Percentiles rank a stretch among this genome's conserved stretches.
Conservation (phyloP, 2,888 invertebrate species). For the Callyntrura sp. region DNA sequence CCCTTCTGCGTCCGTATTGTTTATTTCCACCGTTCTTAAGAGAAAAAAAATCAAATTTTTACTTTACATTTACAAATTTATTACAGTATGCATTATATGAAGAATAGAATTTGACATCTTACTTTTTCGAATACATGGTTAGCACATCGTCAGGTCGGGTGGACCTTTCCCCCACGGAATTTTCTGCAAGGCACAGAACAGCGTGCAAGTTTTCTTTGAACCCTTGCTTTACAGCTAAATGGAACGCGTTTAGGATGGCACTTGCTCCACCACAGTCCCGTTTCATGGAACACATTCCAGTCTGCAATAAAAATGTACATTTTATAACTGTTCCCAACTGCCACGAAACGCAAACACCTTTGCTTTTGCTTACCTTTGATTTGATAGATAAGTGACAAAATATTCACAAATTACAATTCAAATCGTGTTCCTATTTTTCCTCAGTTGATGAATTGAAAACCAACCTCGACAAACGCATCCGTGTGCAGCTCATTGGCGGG, state of each 20-base stretch:
- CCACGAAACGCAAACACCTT: too few relatives aligned
- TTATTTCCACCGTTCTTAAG: constrained; percentile 96
- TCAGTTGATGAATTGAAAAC: too few relatives aligned
- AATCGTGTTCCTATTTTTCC: too few relatives aligned
- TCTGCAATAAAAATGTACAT: too few relatives aligned
- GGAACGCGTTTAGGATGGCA: constrained; percentile 94
- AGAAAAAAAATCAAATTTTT: too few relatives aligned
- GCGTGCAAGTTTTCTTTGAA: constrained; percentile 94
- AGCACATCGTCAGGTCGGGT: constrained; percentile 96
- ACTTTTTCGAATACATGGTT: constrained; percentile 93
- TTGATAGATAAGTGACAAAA: too few relatives aligned
- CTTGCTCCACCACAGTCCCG: constrained; percentile 98
- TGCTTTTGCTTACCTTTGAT: constrained; percentile 90
- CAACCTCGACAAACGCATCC: constrained; percentile 91
- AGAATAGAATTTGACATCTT: constrained; percentile 62
- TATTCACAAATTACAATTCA: constrained; percentile 59
- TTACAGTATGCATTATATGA: too few relatives aligned
- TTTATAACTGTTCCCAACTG: too few relatives aligned
- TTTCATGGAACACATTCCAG: constrained; percentile 96
- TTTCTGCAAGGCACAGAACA: constrained; percentile 96
- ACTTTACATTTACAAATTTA: too few relatives aligned
- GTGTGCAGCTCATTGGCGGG: constrained; percentile 95
- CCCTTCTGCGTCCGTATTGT: constrained; percentile 98
- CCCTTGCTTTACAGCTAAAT: constrained; percentile 90
- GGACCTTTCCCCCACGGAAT: constrained; percentile 93